Percentiles rank a stretch among this genome's conserved stretches.
Conservation (phyloP, 2,888 invertebrate species). For the Adela reaumurella region DNA sequence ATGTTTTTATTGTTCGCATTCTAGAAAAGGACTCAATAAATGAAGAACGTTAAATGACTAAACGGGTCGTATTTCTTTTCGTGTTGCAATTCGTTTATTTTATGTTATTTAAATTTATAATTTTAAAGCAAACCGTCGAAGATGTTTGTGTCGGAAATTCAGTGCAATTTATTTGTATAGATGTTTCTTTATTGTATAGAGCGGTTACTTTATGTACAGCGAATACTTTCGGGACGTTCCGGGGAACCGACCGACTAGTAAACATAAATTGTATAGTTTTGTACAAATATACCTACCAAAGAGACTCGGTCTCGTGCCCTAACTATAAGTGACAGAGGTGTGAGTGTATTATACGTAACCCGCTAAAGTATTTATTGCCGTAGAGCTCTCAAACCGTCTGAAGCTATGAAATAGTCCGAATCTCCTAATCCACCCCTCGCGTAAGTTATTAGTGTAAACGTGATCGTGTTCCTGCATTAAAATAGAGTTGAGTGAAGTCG, state of each 20-base stretch:
- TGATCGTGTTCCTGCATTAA: conserved; percentile 55
- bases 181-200: conserved; percentile 53
- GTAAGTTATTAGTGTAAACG: conserved; percentile 36
- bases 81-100: conserved; percentile 40
- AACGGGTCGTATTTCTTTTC: conserved; percentile 57
- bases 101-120: conserved; percentile 41
- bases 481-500: conserved; percentile 52
- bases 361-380: conserved; percentile 10
- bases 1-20: conserved; percentile 26
- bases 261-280: conserved; percentile 38
- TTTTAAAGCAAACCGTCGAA: conserved; percentile 49
- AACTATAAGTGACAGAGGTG: conserved; percentile 49
- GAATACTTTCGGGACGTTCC: conserved; percentile 17
- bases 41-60: conserved; percentile 44
- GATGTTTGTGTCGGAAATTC: conserved; percentile 53
- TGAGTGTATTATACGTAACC: conserved; percentile 43
- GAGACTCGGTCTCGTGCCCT: conserved; percentile 59
- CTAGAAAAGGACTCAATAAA: conserved; percentile 37
- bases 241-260: conserved; percentile 24
- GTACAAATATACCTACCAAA: conserved; percentile 60
- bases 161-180: conserved; percentile 58
- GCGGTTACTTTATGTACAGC: conserved; percentile 47
- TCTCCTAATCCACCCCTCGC: background rate
- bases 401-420: background rate
- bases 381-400: background rate